Conservation (phyloP, 2,888 invertebrate species). For the Lymantria monacha region DNA sequence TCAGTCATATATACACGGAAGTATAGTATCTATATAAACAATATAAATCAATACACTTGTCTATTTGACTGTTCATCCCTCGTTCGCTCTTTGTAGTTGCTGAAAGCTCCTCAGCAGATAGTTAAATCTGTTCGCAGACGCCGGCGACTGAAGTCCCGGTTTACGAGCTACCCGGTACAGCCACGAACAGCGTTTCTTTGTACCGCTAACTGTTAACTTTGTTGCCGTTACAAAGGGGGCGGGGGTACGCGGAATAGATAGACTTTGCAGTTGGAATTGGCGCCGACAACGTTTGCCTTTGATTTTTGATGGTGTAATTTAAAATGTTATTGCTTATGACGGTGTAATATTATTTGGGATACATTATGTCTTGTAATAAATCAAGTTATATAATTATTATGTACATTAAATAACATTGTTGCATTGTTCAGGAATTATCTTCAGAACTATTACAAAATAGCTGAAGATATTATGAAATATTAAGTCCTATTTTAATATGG, state of each 20-base stretch:
- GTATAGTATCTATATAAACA: no score
- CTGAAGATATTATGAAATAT: no score
- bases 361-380: not conserved
- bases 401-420: not conserved
- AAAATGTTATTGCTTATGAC: not conserved
- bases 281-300: slow-evolving; percentile 37
- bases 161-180: slow-evolving; percentile 58
- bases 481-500: no score
- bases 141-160: slow-evolving; percentile 55
- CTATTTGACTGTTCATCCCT: slow-evolving; percentile 8
- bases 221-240: slow-evolving; percentile 26
- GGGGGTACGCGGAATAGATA: slow-evolving; percentile 31
- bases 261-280: slow-evolving; percentile 54
- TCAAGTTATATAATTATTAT: not conserved
- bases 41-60: slow-evolving; percentile 9
- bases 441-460: no score
- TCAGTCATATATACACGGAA: no score
- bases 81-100: slow-evolving; percentile 48
- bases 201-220: slow-evolving; percentile 43
- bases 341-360: not conserved
- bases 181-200: slow-evolving; percentile 50
- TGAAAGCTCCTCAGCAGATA: slow-evolving; percentile 59
- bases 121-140: slow-evolving; percentile 53
- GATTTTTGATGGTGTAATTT: slow-evolving; percentile 14
- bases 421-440: no score